These are phyloP conservation scores for Castor canadensis DNA, from an alignment of 2,113 vertebrate genomes.

Conservation along the genomic window DNA sequence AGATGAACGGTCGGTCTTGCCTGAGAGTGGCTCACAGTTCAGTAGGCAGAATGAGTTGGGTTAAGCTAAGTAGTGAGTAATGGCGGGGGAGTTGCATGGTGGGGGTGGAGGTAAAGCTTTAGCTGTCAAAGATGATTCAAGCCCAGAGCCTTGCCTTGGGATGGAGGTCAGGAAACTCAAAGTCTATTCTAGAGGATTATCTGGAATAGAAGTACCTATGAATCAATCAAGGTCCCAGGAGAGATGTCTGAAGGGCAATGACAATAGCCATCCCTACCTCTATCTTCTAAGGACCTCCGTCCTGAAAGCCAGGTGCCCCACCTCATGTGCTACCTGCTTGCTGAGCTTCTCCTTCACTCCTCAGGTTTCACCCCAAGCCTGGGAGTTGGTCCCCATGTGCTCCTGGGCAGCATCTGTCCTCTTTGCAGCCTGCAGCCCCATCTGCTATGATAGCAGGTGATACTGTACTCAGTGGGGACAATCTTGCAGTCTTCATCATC, in stretches of 20 bases:
- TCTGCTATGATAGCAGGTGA: neutral
- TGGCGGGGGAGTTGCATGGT: neutral
- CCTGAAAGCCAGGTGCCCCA: neutral
- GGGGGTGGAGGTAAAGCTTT: too few species aligned
- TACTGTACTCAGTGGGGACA: neutral
- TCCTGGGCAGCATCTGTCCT: neutral
- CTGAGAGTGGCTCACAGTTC: too few species aligned
- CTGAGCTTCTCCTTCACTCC: too few species aligned
- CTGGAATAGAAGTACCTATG: too few species aligned
- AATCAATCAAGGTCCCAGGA: neutral
- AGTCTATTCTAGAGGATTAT: neutral
- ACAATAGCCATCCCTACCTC: neutral
- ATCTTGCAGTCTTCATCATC: accelerated
- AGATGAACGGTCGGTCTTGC: accelerated
- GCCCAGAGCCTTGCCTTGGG: neutral
- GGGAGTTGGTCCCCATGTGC: too few species aligned
- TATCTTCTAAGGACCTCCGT: neutral
- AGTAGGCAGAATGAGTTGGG: neutral
- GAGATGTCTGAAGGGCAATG: neutral
- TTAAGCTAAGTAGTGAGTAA: neutral
- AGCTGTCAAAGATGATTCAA: too few species aligned
- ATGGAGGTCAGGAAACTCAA: neutral
- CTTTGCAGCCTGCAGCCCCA: neutral
- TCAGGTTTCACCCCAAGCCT: neutral
- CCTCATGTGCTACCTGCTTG: neutral